phyloP scores from a whole-genome alignment of 2,888 invertebrate genomes.

The Uropetala carovei region DNA sequence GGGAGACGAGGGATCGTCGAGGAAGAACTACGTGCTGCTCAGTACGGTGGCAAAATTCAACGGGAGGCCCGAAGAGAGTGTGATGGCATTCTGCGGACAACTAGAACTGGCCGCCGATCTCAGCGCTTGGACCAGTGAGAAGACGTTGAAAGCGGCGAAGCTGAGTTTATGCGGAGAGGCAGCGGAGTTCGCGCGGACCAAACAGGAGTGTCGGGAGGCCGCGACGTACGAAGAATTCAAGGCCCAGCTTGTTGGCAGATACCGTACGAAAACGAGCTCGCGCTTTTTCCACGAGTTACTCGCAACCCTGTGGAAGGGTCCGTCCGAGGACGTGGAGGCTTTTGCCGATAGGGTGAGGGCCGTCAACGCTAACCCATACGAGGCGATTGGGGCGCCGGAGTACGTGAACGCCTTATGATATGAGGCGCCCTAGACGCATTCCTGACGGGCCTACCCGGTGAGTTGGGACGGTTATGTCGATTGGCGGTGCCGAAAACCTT shows the following conservation, averaged over 20 bases:
- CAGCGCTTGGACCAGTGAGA: neutral
- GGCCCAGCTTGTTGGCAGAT: neutral
- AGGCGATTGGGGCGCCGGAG: neutral
- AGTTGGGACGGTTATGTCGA: neutral
- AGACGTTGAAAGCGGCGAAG: neutral
- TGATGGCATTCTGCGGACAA: neutral
- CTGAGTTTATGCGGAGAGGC: neutral
- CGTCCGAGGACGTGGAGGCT: neutral
- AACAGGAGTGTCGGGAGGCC: neutral
- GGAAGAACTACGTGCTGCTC: neutral
- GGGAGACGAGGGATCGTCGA: neutral
- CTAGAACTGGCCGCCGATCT: neutral
- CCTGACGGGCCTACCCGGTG: neutral
- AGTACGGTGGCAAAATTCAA: neutral
- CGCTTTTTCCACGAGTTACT: neutral
- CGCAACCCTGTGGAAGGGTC: neutral
- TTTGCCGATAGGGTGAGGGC: conserved; percentile 20
- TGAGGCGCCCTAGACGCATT: neutral
- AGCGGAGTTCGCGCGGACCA: neutral
- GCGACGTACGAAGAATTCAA: neutral
- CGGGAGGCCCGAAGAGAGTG: neutral
- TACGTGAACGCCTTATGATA: neutral
- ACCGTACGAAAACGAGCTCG: neutral
- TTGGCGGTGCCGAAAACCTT: neutral
- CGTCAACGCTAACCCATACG: neutral